Evolutionary conservation across 2,113 vertebrate genomes (phyloP), one percentile per base, ranked within the genome.

Genomic region (Pseudois nayaur): DNA sequence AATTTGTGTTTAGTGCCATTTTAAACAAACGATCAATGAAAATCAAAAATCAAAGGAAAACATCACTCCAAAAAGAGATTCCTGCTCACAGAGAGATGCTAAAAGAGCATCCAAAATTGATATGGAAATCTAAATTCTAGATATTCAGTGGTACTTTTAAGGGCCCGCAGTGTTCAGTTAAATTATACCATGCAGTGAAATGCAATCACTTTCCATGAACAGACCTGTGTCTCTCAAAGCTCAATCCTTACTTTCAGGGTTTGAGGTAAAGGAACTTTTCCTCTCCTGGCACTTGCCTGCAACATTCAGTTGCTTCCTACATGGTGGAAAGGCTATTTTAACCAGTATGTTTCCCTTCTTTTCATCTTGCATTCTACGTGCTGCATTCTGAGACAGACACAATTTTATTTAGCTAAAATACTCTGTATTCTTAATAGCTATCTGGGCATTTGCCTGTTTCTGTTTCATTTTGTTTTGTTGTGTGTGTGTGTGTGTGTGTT

Each of bases 381-480:
- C 13, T 83, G 52, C 33, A 50, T 85, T 95, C 59, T 95, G 45
- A 94, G 48, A 81, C 17, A 94, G 43, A 45, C 1, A 40, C 64
- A 67, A 82, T 23, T 93, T 86, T 82, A 89, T 94, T 92, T 96
- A 67, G 76, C 5, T 40, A 54, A 88, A 90, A 92, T 55, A 88
- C 10, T 88, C 85, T 92, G 19, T 36, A 31, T 67, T 74, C 25
- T 90, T 79, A 60, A 67, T 54, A 93, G 60, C 84, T 83, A 5
- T 82, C 19, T 64, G 23, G 3, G 23, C 57, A 11, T 87, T 48
- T 88, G 4, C 31, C 7, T 52, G 40, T 67, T 85, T 14, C n/a
- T 36, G 7, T n/a, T 50, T 87, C 27, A 5, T 81, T 81, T 62
- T 78, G 15, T n/a, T 94, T 87, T 31, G 9, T 19, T 83, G 16